These are phyloP conservation scores for Megaceryle torquata DNA, from an alignment of 2,113 vertebrate genomes.

Conservation along the genomic window DNA sequence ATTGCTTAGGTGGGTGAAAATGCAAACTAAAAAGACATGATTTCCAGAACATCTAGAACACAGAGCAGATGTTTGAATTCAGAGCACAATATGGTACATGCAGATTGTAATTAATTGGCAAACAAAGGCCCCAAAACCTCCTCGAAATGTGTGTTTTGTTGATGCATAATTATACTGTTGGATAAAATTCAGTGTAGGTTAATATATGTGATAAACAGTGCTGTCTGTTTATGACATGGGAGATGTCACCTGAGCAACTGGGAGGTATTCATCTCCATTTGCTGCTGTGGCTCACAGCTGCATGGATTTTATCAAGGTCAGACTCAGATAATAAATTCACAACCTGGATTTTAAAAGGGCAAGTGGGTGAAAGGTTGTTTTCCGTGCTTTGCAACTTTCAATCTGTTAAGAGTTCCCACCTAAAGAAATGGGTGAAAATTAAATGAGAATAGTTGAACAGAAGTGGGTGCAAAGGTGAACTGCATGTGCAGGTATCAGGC, in stretches of 20 bases:
- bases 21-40: not conserved
- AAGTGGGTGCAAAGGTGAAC: not conserved
- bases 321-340: not conserved
- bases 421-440: not conserved
- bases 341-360: not conserved
- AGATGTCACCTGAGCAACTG: not conserved
- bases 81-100: not conserved
- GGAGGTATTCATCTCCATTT: not conserved
- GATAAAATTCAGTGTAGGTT: not conserved
- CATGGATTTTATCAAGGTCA: not conserved
- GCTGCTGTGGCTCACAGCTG: not conserved
- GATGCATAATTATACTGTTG: not conserved
- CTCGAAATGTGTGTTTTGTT: not conserved
- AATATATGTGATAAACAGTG: not conserved
- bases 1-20: not conserved
- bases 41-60: not conserved
- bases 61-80: not conserved
- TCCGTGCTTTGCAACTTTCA: not conserved
- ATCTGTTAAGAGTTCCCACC: not conserved
- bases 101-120: not conserved
- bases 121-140: not conserved
- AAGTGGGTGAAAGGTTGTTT: not conserved
- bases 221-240: not conserved
- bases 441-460: not conserved
- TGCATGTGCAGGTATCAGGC: not conserved